phyloP scores from a whole-genome alignment of 2,113 vertebrate genomes.

The Phalacrocorax pelagicus region DNA sequence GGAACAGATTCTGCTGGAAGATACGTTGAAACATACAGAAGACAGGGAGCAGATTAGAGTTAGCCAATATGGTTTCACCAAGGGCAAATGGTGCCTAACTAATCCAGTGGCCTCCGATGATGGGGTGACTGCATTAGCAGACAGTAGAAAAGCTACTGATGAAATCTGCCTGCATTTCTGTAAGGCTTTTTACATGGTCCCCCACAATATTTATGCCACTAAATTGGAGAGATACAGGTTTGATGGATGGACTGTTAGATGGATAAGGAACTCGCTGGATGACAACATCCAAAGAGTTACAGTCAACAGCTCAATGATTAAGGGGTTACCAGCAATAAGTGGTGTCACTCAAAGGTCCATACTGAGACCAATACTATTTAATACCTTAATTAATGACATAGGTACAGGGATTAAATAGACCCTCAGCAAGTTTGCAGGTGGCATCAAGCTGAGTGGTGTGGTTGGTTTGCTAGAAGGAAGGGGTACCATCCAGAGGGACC shows the following conservation, averaged over 20 bases:
- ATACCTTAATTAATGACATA: background rate
- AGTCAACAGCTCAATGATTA: background rate
- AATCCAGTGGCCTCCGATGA: background rate
- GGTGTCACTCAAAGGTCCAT: background rate
- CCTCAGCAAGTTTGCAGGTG: background rate
- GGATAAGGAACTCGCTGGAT: background rate
- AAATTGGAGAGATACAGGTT: background rate
- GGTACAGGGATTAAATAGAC: background rate
- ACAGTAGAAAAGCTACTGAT: background rate
- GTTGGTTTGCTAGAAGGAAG: background rate
- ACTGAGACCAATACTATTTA: background rate
- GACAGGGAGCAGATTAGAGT: too few species aligned
- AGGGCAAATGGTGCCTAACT: background rate
- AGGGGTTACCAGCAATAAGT: background rate
- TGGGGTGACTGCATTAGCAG: background rate
- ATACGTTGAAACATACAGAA: background rate
- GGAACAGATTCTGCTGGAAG: background rate
- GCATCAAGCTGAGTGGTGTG: background rate
- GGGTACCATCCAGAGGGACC: background rate
- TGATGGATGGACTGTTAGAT: background rate
- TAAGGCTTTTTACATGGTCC: background rate
- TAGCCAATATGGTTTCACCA: background rate
- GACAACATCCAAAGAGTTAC: background rate
- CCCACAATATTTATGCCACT: background rate
- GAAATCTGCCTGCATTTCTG: background rate